Base-by-base conservation (phyloP, 1,140 invertebrate genomes). In the Lucilia sericata region DNA sequence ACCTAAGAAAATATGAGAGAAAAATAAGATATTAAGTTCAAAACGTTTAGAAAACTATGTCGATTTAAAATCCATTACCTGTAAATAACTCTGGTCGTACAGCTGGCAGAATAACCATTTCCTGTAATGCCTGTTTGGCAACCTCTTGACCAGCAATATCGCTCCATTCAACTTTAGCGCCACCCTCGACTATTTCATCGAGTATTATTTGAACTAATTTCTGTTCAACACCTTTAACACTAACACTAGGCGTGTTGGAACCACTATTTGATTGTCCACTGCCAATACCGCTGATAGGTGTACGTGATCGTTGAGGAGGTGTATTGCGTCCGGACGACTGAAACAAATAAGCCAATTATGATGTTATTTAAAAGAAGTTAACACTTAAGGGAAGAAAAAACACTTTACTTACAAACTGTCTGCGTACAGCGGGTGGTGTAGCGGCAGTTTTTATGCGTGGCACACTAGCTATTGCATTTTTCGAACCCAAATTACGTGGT, bases 21-120 rank as follows among this genome's bases (percentile, higher is more conserved):
- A 2, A 5, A 13, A 0, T 7, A 25, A 12, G 0, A 12, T 10
- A 7, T 5, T 1, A 2, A 3, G 9, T 19, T 13, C 2, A 92
- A 91, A 65, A 65, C 5, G 12, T 17, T 65, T 65, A n/a, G 9
- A 19, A 4, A 19, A 60, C 55, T 19, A 30, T 30, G 3, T 87
- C 74, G 21, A 34, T 80, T 36, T 7, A 42, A n/a, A 9, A 19
- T 49, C 13, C 30, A 42, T 70, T 91, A 30, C 98, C 98, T 13
- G 97, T 99, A 90, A 99, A 99, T 42, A 99, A 92, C 91, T 97
- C 98, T 34, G 98, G 98, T 87, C 98, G 93, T n/a, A 99, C 92
- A 30, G 98, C 96, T 9, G 98, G 98, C 87, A 98, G 93, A 25
- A 99, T 97, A 5, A 99, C 98, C 94, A 99, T 99, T 92, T 99